Conservation (phyloP, 2,888 invertebrate species). For the Kryphioiulus occultus region DNA sequence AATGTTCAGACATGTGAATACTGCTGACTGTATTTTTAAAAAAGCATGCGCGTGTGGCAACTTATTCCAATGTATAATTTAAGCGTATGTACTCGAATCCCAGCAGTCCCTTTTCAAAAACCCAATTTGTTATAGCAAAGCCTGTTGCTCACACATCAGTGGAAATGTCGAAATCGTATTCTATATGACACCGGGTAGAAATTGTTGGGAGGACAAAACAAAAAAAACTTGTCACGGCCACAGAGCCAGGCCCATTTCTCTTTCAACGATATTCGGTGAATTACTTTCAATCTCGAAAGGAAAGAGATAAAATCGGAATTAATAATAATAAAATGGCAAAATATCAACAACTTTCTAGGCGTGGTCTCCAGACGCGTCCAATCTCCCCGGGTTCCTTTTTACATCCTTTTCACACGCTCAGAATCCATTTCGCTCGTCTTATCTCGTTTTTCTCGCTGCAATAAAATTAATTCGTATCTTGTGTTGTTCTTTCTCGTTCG, state of each 20-base stretch:
- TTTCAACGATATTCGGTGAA: background rate
- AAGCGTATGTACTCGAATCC: no score
- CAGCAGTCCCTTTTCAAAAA: no score
- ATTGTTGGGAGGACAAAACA: no score
- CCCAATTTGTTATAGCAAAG: no score
- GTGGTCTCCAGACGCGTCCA: background rate
- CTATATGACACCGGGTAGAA: no score
- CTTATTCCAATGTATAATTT: no score
- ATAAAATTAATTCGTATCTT: conserved; percentile 31
- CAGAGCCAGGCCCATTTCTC: background rate
- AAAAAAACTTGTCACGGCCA: no score
- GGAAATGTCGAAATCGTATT: no score
- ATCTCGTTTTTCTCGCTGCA: background rate
- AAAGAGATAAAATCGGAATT: conserved; percentile 10
- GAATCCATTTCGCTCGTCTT: background rate
- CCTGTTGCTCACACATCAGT: no score
- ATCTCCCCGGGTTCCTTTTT: background rate
- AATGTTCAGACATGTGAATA: no score
- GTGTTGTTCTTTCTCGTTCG: background rate
- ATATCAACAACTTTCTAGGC: background rate
- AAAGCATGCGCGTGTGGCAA: no score
- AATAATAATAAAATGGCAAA: background rate
- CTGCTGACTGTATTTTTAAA: no score
- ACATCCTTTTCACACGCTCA: background rate
- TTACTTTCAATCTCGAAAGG: background rate